phyloP scores from a whole-genome alignment of 2,888 invertebrate genomes.

The Chrysotoxum bicinctum region DNA sequence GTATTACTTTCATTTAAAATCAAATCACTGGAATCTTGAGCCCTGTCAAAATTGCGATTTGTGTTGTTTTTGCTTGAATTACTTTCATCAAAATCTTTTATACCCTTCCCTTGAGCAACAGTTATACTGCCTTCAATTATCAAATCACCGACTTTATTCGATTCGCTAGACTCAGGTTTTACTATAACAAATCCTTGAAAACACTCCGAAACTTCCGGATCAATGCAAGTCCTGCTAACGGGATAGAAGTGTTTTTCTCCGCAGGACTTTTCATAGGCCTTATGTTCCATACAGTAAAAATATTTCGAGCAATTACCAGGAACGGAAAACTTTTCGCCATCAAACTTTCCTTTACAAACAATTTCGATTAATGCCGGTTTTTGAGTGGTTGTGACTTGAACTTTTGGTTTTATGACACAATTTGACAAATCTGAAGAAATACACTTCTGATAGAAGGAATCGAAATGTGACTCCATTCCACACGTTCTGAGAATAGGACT shows the following conservation, averaged over 20 bases:
- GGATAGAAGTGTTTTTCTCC: slow-evolving; percentile 52
- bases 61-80: background rate
- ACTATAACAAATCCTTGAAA: slow-evolving; percentile 26
- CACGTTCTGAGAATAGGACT: slow-evolving; percentile 18
- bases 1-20: background rate
- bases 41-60: background rate
- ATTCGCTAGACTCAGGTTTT: background rate
- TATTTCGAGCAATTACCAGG: slow-evolving; percentile 54
- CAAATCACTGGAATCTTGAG: background rate
- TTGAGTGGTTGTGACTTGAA: background rate
- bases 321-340: slow-evolving; percentile 42
- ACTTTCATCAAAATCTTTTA: background rate
- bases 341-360: slow-evolving; percentile 28
- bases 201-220: slow-evolving; percentile 22
- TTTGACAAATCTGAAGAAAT: background rate
- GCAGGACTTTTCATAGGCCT: slow-evolving; percentile 34
- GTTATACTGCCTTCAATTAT: background rate
- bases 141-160: background rate
- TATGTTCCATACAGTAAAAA: slow-evolving; percentile 41
- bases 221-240: slow-evolving; percentile 22
- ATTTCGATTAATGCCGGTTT: slow-evolving; percentile 5
- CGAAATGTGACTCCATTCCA: slow-evolving; percentile 5
- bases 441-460: slow-evolving; percentile 13
- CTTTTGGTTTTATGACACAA: slow-evolving; percentile 5
- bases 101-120: background rate